Evolutionary conservation across 1,140 invertebrate genomes (phyloP).

Genomic region (Philotrypesis tridentata): DNA sequence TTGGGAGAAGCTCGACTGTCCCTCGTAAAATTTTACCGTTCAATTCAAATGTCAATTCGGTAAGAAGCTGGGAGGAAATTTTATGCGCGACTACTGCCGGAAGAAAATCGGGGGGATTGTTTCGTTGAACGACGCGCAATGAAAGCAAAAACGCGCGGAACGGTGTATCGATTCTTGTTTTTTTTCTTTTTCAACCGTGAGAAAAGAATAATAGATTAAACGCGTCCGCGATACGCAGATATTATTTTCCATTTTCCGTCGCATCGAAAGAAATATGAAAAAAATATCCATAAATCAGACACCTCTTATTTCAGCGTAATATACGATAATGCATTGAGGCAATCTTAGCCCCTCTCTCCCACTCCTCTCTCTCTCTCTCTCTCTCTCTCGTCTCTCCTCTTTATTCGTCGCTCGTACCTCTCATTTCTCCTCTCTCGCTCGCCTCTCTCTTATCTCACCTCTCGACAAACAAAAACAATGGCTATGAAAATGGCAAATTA

Average conservation of each 20-base stretch:
- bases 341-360: no score
- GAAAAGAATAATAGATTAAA: not conserved
- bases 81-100: no score
- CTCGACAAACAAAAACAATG: not conserved
- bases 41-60: not conserved
- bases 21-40: not conserved
- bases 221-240: not conserved
- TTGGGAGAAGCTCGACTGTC: not conserved
- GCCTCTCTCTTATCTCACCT: not conserved
- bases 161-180: no score
- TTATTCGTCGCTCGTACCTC: no score
- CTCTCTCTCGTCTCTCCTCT: not conserved
- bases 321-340: not conserved
- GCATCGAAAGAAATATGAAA: not conserved
- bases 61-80: no score
- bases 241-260: not conserved
- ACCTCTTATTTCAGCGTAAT: not conserved
- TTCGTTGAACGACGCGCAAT: not conserved
- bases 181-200: not conserved
- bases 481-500: not conserved
- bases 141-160: no score
- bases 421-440: no score
- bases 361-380: no score
- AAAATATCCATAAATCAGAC: not conserved
- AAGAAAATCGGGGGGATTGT: not conserved